Percentiles rank a stretch among this genome's conserved stretches.
These are phyloP conservation scores for Protobothrops mucrosquamatus DNA, from an alignment of 2,113 vertebrate genomes.

Conservation along the genomic window DNA sequence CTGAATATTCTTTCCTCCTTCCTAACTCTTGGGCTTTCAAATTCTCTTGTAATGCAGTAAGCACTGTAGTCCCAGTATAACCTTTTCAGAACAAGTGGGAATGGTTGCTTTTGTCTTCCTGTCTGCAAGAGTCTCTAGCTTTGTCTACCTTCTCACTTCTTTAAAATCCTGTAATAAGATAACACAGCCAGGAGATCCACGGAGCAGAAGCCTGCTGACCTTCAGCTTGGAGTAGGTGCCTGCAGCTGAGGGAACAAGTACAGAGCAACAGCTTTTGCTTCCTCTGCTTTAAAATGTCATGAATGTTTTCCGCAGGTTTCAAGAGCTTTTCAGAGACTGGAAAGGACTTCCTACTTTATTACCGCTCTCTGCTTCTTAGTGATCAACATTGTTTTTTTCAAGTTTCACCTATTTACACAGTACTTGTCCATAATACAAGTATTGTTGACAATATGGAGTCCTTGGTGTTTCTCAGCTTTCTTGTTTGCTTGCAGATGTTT, in stretches of 20 bases:
- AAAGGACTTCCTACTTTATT: constrained; percentile 10
- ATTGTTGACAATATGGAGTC: background rate
- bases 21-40: fast-evolving
- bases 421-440: background rate
- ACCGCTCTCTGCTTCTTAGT: background rate
- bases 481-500: background rate
- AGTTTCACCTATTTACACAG: background rate
- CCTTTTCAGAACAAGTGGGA: constrained; percentile 4
- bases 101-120: constrained; percentile 51
- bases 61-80: background rate
- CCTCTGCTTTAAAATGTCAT: background rate
- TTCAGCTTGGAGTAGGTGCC: constrained; percentile 36
- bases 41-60: background rate
- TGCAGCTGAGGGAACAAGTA: constrained; percentile 15
- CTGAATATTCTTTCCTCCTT: background rate
- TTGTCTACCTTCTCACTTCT: constrained; percentile 41
- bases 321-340: background rate
- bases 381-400: background rate
- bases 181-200: constrained; percentile 36
- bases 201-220: constrained; percentile 38
- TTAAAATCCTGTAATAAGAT: constrained; percentile 46
- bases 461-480: background rate
- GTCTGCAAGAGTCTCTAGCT: constrained; percentile 36
- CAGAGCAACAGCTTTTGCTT: constrained; percentile 21
- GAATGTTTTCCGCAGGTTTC: background rate